Evolutionary conservation across 2,888 invertebrate genomes (phyloP).

Genomic region (Plemyria rubiginata): DNA sequence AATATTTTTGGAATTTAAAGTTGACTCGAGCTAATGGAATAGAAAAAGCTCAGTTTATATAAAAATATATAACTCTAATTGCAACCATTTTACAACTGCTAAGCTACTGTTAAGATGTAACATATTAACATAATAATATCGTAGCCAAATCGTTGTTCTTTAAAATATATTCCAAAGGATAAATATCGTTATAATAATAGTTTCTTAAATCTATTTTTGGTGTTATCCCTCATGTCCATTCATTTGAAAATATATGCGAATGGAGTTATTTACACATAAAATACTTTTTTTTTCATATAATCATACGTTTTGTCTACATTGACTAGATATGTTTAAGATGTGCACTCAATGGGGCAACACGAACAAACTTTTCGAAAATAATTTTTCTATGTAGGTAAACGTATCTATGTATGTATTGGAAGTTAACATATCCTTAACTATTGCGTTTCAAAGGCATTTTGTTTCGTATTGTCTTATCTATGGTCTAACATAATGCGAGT

Average conservation of each 20-base stretch:
- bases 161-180: conserved; percentile 44
- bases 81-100: conserved; percentile 6
- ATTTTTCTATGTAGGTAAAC: conserved; percentile 60
- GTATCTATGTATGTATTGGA: conserved; percentile 51
- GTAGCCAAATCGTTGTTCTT: conserved; percentile 31
- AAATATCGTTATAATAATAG: conserved; percentile 45
- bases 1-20: conserved; percentile 14
- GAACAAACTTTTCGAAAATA: conserved; percentile 76
- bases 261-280: conserved; percentile 73
- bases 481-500: conserved; percentile 67
- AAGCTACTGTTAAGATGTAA: conserved; percentile 15
- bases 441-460: conserved; percentile 80
- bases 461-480: conserved; percentile 84
- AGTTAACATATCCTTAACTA: conserved; percentile 77
- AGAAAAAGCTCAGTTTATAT: conserved; percentile 21
- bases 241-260: conserved; percentile 77
- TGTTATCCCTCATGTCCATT: conserved; percentile 53
- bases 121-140: neutral
- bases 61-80: conserved; percentile 32
- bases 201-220: conserved; percentile 52
- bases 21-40: conserved; percentile 12
- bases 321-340: conserved; percentile 84
- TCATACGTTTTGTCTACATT: conserved; percentile 69
- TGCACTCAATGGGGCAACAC: conserved; percentile 67
- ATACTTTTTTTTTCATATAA: conserved; percentile 45